Conservation (phyloP, 2,113 vertebrate genomes). For the Raja brachyura region DNA sequence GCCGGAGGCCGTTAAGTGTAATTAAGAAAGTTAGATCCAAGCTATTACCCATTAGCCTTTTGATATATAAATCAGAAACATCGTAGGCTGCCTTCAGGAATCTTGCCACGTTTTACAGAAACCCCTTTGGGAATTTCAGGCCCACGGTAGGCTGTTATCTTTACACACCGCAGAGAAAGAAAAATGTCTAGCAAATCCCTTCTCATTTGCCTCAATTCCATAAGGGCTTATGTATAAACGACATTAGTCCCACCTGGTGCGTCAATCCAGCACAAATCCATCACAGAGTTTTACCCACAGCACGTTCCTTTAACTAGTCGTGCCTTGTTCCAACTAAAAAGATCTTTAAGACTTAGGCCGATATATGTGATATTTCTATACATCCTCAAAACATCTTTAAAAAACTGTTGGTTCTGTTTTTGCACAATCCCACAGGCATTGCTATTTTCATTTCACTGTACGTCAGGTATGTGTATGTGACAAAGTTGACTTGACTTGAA, state of each 20-base stretch:
- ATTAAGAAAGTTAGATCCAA: not conserved
- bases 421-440: too few relatives aligned
- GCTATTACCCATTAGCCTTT: not conserved
- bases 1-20: conserved; percentile 22
- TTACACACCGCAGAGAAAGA: not conserved
- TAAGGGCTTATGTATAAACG: not conserved
- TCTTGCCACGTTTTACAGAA: not conserved
- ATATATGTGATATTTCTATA: not conserved
- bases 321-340: not conserved
- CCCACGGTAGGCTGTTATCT: not conserved
- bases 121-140: not conserved
- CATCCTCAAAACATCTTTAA: not conserved
- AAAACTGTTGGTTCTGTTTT: too few relatives aligned
- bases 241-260: not conserved
- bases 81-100: not conserved
- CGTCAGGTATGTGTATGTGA: too few relatives aligned
- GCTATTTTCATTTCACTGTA: too few relatives aligned
- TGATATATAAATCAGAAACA: conserved; percentile 20
- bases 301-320: not conserved
- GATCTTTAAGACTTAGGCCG: not conserved
- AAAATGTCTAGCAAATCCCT: not conserved
- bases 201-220: not conserved
- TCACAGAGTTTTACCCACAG: not conserved
- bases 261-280: not conserved
- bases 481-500: too few relatives aligned